Conservation (phyloP, 2,797 vertebrate species). For the Buceros bicornis region DNA sequence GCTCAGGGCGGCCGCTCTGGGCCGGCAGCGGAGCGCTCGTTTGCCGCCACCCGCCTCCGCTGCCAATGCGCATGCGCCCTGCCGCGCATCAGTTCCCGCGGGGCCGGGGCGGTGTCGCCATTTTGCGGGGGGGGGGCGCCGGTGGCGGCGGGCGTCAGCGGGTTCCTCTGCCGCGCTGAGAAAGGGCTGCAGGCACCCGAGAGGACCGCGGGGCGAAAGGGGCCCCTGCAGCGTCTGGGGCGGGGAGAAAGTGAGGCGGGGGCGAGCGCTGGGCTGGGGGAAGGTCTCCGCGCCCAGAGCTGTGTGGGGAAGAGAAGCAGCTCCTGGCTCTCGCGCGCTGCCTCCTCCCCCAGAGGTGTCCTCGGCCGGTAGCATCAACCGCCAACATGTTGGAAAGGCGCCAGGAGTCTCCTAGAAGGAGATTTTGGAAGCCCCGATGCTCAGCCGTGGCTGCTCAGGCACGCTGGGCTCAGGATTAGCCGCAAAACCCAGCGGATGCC, state of each 20-base stretch:
- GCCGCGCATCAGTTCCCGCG: no score
- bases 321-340: background rate
- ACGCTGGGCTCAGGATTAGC: background rate
- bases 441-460: background rate
- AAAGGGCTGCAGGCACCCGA: background rate
- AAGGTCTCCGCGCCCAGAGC: background rate
- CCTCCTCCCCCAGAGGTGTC: background rate
- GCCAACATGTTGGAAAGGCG: background rate
- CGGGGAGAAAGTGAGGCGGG: background rate
- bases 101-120: rapidly evolving
- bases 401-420: no score
- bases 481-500: background rate
- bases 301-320: background rate
- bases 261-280: background rate
- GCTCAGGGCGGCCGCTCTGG: rapidly evolving
- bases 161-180: background rate
- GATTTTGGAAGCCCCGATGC: background rate
- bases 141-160: no score
- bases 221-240: background rate
- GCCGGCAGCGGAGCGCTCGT: background rate
- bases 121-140: background rate
- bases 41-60: no score
- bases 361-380: background rate
- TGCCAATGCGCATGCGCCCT: no score
- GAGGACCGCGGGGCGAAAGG: rapidly evolving